Percentiles rank a stretch among this genome's conserved stretches.
Evolutionary conservation across 1,140 invertebrate genomes (phyloP).

Genomic region (Neotoxoptera formosana): DNA sequence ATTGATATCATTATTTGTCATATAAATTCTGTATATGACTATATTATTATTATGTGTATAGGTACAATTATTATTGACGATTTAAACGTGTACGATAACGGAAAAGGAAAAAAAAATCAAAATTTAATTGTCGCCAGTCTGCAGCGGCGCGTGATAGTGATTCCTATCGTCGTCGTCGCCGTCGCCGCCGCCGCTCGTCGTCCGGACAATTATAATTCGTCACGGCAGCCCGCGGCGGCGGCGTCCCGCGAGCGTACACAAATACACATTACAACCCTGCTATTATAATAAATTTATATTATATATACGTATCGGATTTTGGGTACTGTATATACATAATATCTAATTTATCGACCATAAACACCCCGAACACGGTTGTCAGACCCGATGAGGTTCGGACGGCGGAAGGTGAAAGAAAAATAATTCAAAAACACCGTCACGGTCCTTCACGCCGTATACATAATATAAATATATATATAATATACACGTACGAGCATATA

Average conservation of each 20-base stretch:
- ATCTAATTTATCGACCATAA: conserved; percentile 43
- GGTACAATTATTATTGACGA: not conserved
- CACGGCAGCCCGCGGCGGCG: not conserved
- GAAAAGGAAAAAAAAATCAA: not conserved
- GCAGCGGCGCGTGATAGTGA: not conserved
- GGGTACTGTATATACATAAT: not conserved
- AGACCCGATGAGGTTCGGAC: not conserved
- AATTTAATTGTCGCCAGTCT: not conserved
- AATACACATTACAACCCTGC: not conserved
- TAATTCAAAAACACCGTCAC: conserved; percentile 37
- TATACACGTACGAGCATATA: not conserved
- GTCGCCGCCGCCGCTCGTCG: not conserved
- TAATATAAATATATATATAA: not conserved
- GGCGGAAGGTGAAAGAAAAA: conserved; percentile 22
- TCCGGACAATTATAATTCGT: not conserved
- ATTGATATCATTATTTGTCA: not conserved
- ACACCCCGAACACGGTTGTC: conserved; percentile 42
- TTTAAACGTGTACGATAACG: not conserved
- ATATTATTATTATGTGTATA: not conserved
- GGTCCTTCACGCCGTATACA: not conserved
- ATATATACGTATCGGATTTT: not conserved
- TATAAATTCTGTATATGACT: not conserved
- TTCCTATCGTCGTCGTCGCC: not conserved
- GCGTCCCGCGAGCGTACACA: not conserved
- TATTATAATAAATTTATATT: not conserved